Base-by-base conservation (phyloP, 2,113 vertebrate genomes). In the Carlito syrichta region DNA sequence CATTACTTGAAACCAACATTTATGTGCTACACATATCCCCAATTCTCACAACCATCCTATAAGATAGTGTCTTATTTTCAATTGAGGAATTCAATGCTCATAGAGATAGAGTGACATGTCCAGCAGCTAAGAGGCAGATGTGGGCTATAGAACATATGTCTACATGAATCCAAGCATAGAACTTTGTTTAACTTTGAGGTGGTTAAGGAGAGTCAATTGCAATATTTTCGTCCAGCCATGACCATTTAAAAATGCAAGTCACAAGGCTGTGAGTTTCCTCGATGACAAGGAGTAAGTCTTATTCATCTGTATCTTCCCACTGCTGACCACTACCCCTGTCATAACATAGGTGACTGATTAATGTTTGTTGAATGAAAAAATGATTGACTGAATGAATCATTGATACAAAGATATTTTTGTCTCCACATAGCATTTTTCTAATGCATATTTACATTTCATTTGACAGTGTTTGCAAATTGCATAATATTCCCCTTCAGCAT, bases 381-480 rank as follows among this genome's bases (percentile, higher is more conserved):
- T 79, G 89, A 93, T 71, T 91, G 94, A 79, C 73, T 58, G 86
- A 87, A 76, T 77, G 83, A 87, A 74, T 89, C 92, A 86, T 77
- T 1, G 19, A 73, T 95, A 60, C 83, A 95, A 97, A 92, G 95
- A 84, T 97, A 92, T 94, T 97, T 97, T 95, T 97, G 92, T 96
- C 90, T 92, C 86, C 22, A 60, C 43, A 62, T 95, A 89, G 69
- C 86, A 92, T 96, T 96, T 97, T 97, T 96, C 81, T 93, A 95
- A 96, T 97, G 71, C 86, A 97, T 97, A 95, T 97, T 97, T 97
- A 97, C 97, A 97, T 97, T 97, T 97, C 66, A 96, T 84, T 92
- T 98, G 97, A 97, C 93, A 97, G 88, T 96, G 84, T 97, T 97
- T 97, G 97, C 86, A 97, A 96, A 97, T 97, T 97, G 95, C 87